Evolutionary conservation across 2,888 invertebrate species (phyloP).

Genomic region (Malthinus seriepunctatus): DNA sequence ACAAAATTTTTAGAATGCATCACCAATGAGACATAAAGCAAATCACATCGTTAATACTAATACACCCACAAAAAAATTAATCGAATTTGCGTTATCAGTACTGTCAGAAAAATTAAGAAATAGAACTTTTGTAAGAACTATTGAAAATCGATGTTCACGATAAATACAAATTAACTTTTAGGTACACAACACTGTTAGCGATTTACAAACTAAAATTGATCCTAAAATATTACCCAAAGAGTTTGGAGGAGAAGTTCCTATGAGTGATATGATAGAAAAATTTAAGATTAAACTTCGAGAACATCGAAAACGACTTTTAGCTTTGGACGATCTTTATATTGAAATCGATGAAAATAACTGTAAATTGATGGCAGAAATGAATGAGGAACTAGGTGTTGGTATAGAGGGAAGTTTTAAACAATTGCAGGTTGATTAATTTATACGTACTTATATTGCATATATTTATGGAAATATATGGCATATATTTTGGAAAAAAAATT

Average conservation of each 20-base stretch:
- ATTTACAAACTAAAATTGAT: conserved; percentile 72
- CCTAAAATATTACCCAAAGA: conserved; percentile 81
- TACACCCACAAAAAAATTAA: conserved; percentile 76
- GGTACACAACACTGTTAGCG: conserved; percentile 76
- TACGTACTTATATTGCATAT: too few species aligned
- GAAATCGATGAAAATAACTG: conserved; percentile 63
- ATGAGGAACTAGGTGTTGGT: conserved; percentile 71
- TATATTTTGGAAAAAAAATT: too few species aligned
- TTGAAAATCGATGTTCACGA: not conserved
- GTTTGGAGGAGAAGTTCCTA: conserved; percentile 83
- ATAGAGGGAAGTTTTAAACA: conserved; percentile 84
- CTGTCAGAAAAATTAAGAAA: conserved; percentile 83
- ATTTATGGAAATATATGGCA: too few species aligned
- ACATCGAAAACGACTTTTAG: conserved; percentile 67
- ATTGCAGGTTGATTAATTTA: conserved; percentile 74
- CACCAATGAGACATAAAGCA: conserved; percentile 89
- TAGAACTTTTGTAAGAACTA: conserved; percentile 71
- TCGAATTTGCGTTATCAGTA: conserved; percentile 80
- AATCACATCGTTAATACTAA: conserved; percentile 88
- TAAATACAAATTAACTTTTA: conserved; percentile 47
- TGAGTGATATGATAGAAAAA: conserved; percentile 79
- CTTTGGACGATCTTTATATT: conserved; percentile 76
- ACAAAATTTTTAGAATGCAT: conserved; percentile 69
- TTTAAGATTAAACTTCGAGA: conserved; percentile 68
- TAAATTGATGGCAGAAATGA: conserved; percentile 55